These are phyloP conservation scores for Notolepis coatsorum DNA, from an alignment of 2,797 vertebrate species.

Conservation along the genomic window DNA sequence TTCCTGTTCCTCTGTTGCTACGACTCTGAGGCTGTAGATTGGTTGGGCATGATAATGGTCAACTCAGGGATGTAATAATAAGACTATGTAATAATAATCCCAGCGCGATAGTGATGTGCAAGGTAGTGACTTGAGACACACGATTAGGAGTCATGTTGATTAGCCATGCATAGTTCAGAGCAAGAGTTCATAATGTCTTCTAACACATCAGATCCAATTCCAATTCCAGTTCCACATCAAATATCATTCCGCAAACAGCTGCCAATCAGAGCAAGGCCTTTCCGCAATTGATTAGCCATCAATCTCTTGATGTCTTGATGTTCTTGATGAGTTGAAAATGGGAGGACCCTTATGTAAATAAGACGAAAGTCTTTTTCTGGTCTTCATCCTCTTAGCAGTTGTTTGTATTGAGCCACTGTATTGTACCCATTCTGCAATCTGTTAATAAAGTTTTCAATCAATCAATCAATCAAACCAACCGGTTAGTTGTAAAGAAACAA, in stretches of 20 bases:
- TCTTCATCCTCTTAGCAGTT: no score
- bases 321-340: no score
- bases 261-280: not conserved
- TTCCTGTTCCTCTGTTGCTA: constrained; percentile 76
- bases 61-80: constrained; percentile 39
- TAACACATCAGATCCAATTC: not conserved
- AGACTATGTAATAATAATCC: no score
- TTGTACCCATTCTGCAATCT: no score
- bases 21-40: constrained; percentile 60
- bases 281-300: no score
- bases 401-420: no score
- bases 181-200: no score
- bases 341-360: no score
- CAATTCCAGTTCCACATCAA: not conserved
- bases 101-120: constrained; percentile 2
- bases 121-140: constrained; percentile 8
- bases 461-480: not conserved
- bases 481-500: constrained; percentile 9
- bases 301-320: no score
- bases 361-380: no score
- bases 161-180: constrained; percentile 17
- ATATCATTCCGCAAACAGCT: not conserved
- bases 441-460: not conserved
- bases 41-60: constrained; percentile 33
- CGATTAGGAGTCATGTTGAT: not conserved